A percentile compares a stretch with the other conserved stretches of the same genome.
These are phyloP conservation scores for Metaphire vulgaris DNA, from an alignment of 1,140 invertebrate genomes.

Conservation along the genomic window DNA sequence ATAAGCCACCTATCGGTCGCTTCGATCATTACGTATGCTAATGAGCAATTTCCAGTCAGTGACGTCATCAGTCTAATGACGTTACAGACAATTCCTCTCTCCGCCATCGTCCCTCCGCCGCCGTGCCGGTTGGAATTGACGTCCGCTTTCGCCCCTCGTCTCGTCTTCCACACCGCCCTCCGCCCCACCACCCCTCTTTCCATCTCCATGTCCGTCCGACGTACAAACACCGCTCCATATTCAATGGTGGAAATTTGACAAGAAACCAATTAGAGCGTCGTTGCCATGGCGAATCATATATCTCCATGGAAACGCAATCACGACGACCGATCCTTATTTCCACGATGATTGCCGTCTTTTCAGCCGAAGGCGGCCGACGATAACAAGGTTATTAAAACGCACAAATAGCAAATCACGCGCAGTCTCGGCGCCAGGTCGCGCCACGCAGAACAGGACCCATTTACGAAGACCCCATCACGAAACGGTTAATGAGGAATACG, in stretches of 20 bases:
- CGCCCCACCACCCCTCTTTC: no score
- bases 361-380: neutral
- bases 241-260: neutral
- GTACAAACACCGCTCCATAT: neutral
- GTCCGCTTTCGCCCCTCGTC: no score
- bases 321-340: neutral
- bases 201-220: no score
- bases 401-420: neutral
- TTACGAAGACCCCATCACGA: neutral
- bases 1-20: neutral
- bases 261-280: neutral
- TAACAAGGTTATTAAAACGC: slow-evolving; percentile 1
- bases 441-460: neutral
- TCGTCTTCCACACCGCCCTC: no score
- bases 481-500: neutral
- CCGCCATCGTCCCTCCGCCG: no score
- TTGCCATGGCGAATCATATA: neutral
- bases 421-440: neutral
- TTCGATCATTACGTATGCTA: neutral
- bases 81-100: neutral
- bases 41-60: neutral
- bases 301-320: neutral
- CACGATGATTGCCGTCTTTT: neutral
- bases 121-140: no score
- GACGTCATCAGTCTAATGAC: neutral